Evolutionary conservation across 2,113 vertebrate species (phyloP), one percentile per base, ranked within the genome.

Genomic region (Romanogobio albipinnatus): DNA sequence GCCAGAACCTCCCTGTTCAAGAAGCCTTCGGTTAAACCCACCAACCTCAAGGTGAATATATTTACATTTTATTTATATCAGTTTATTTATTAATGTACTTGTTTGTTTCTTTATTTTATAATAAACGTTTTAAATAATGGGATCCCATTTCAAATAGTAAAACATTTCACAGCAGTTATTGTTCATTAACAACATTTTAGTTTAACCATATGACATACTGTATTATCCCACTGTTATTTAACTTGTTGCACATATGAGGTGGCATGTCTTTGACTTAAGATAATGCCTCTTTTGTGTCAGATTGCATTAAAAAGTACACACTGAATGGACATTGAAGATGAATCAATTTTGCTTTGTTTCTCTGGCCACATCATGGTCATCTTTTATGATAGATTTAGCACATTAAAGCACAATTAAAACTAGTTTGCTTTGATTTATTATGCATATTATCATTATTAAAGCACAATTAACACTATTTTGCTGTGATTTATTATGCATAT

Each of bases 1-100:
- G 98, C 98, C 85, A 96, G 97, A 90, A 99, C 98, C 79, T 99
- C 98, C 70, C 97, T 99, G 89, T 97, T 98, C 92, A 95, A 95
- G 90, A 96, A 96, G 82, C 96, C 96, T 29, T 92, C 92, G 22
- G 94, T 95, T 76, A 98, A 97, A 93, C 92, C 92, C 88, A 92
- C 94, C 26, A 88, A 91, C 10, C 90, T 88, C 83, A 94, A 94
- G 94, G 93, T 96, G 94, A 92, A 93, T 80, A 4, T 17, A 45
- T 76, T 61, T 59, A 61, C 17, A 43, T 29, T 26, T 14, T 45
- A 9, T 61, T 9, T 19, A 45, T 6, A 51, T 81, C 6, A 22
- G 6, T 22, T 58, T 43, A 10, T 39, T 45, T 59, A 15, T 33
- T n/a, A 11, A 1, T 3, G 19, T 19, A 9, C 36, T 68, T n/a